These are phyloP conservation scores for Dicaeum eximium DNA, from an alignment of 2,113 vertebrate species.

Conservation along the genomic window DNA sequence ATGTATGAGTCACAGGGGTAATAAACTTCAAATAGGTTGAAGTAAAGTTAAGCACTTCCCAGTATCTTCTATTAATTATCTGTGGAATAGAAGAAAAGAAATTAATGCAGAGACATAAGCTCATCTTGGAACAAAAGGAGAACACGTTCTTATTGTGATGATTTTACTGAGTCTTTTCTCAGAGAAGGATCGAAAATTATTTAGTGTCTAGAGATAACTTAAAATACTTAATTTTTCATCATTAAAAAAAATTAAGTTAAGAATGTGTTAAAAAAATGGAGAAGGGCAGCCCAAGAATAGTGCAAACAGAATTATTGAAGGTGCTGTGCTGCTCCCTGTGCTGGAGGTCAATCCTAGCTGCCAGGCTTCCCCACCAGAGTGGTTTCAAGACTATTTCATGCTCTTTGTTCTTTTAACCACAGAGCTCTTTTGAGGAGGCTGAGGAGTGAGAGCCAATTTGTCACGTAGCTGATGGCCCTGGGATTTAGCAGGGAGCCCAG, in stretches of 20 bases:
- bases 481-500: constrained; percentile 1
- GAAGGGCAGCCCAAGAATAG: background rate
- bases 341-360: background rate
- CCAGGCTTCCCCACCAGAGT: background rate
- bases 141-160: constrained; percentile 11
- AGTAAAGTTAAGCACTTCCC: constrained; percentile 69
- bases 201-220: constrained; percentile 4
- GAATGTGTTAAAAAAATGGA: background rate
- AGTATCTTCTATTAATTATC: constrained; percentile 73
- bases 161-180: constrained; percentile 12
- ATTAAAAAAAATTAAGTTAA: background rate
- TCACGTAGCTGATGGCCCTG: background rate
- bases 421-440: background rate
- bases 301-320: background rate
- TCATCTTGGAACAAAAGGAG: constrained; percentile 55
- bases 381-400: background rate
- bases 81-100: constrained; percentile 66
- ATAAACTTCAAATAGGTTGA: constrained; percentile 74
- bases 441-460: background rate
- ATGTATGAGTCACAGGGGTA: constrained; percentile 70
- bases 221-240: background rate
- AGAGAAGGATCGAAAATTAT: constrained; percentile 33
- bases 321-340: background rate
- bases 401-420: constrained; percentile 18
- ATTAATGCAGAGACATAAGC: constrained; percentile 68